Evolutionary conservation across 2,888 invertebrate species (phyloP).

Genomic region (Cheilosia vernalis): DNA sequence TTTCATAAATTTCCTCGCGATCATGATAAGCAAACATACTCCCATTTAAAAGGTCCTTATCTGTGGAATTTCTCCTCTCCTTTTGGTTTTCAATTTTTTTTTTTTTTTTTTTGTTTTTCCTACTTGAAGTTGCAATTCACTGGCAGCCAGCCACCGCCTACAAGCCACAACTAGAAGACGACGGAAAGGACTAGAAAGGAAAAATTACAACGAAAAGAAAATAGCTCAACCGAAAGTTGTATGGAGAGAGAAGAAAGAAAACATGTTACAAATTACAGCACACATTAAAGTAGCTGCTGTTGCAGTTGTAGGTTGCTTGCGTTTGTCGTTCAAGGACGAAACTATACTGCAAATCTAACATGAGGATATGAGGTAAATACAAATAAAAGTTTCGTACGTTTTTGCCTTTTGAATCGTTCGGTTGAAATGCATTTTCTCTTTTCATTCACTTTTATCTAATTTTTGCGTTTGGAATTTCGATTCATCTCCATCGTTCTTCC

Average conservation of each 20-base stretch:
- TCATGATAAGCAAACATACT: constrained; percentile 46
- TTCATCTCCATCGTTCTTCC: not conserved
- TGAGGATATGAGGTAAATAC: not conserved
- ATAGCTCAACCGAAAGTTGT: constrained; percentile 37
- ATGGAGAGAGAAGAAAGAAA: constrained; percentile 5
- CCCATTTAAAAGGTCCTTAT: constrained; percentile 20
- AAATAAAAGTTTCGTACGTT: constrained; percentile 8
- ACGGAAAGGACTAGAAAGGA: constrained; percentile 19
- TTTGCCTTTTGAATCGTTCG: not conserved
- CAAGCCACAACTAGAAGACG: not conserved
- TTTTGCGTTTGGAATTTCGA: constrained; percentile 34
- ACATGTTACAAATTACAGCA: not conserved
- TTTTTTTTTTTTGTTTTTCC: not conserved
- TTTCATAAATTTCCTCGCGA: constrained; percentile 51
- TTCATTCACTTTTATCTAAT: constrained; percentile 57
- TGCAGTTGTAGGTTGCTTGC: not conserved
- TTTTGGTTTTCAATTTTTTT: not conserved
- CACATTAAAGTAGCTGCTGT: constrained; percentile 3
- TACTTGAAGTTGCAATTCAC: constrained; percentile 24
- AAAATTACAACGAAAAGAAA: constrained; percentile 12
- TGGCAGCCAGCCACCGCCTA: constrained; percentile 31
- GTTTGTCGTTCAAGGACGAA: constrained; percentile 30
- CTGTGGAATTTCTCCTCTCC: not conserved
- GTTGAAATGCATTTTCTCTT: constrained; percentile 18
- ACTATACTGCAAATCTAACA: not conserved